Conservation (phyloP, 1,140 invertebrate species). For the Brachionus rotundiformis region DNA sequence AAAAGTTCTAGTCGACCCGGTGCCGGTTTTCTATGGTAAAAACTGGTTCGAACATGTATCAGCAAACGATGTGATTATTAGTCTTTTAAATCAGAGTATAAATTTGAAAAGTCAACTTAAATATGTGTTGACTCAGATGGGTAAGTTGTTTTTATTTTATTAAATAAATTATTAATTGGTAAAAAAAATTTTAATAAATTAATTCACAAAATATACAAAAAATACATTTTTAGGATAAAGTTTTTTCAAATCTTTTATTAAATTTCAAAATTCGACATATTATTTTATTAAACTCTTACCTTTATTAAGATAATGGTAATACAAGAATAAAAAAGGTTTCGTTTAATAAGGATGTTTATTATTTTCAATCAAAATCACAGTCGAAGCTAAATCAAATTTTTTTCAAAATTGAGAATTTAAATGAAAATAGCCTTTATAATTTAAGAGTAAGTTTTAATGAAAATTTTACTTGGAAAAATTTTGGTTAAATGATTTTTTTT, state of each 20-base stretch:
- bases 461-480: too few relatives aligned
- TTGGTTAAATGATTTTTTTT: background rate
- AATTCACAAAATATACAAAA: too few relatives aligned
- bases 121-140: background rate
- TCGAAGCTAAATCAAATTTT: background rate
- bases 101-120: background rate
- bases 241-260: too few relatives aligned
- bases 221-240: too few relatives aligned
- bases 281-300: background rate
- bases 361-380: background rate
- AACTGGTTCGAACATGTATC: conserved; percentile 21
- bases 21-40: background rate
- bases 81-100: background rate
- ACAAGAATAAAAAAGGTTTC: background rate
- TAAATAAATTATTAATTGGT: too few relatives aligned
- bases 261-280: too few relatives aligned
- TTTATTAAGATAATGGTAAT: background rate
- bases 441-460: background rate
- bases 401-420: conserved; percentile 29
- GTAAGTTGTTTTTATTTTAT: conserved; percentile 30
- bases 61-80: background rate
- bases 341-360: background rate
- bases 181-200: too few relatives aligned
- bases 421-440: background rate
- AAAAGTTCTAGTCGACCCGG: conserved; percentile 8